Evolutionary conservation across 2,888 invertebrate genomes (phyloP), one percentile per base, ranked within the genome.

Genomic region (Drosophila kanekoi): DNA sequence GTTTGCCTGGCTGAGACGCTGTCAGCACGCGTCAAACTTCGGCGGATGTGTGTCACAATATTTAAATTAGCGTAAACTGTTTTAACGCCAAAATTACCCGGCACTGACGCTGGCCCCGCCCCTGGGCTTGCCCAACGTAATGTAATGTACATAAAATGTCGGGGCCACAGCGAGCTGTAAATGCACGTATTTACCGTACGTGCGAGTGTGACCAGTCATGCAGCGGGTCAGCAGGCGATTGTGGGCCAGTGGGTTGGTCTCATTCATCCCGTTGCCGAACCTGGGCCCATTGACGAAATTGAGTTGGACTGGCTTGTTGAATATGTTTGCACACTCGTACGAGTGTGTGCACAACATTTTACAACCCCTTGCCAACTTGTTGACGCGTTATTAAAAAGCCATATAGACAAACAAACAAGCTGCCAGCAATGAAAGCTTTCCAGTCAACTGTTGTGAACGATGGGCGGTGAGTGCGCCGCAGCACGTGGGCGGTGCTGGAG

Each of bases 11-110:
- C 54, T 35, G 20, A 28, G 37, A n/a, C 11, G 61, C 33, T 32
- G 16, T 23, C 52, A 72, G 82, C 79, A 79, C 82, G 76, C 72
- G 79, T 79, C 80, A 65, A 69, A 73, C 54, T 18, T 52, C 18
- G 64, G 62, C 79, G 72, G 61, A 81, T 81, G 64, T 81, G 64
- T 84, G 80, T 89, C 89, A 88, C 76, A 85, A 89, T 72, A 69
- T 52, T 52, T 64, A 77, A 85, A 85, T 85, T 85, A 87, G 87
- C 85, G 87, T 87, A 84, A 89, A 85, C 82, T 85, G 87, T 87
- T 87, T 85, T 85, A 89, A 81, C 85, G 71, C 77, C 66, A 80
- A 72, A 65, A 41, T 49, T 43, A 57, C 10, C 23, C 52, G 28
- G 6, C 1, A 0, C 28, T 8, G 28, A 8, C 23, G 47, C 47